Percentiles rank a stretch among this genome's conserved stretches.
Conservation (phyloP, 2,797 vertebrate genomes). For the Triplophysa yarkandensis region DNA sequence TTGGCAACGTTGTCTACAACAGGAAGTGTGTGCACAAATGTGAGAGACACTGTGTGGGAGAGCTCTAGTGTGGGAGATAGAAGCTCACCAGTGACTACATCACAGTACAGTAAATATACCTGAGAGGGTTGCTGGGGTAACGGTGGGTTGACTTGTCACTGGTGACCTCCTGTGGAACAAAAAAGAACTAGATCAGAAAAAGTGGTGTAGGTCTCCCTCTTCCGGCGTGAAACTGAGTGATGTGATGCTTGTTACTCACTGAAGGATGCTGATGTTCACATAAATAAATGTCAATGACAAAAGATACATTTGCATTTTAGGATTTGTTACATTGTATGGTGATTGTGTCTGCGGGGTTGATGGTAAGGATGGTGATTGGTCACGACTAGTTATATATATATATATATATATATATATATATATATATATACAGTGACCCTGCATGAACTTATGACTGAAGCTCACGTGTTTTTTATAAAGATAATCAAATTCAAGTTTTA, state of each 20-base stretch:
- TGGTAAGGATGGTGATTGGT: too few relatives aligned
- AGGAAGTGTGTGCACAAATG: constrained; percentile 55
- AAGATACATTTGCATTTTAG: not conserved
- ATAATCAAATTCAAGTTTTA: too few relatives aligned
- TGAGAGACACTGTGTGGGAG: constrained; percentile 61
- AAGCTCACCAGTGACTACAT: constrained; percentile 52
- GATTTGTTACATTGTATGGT: not conserved
- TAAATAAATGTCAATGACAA: not conserved
- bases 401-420: too few relatives aligned
- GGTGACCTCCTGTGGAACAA: constrained; percentile 88
- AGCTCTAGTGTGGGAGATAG: constrained; percentile 44
- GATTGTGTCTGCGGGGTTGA: too few relatives aligned
- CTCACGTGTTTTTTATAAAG: too few relatives aligned
- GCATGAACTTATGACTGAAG: too few relatives aligned
- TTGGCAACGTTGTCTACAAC: constrained; percentile 55
- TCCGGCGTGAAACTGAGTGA: constrained; percentile 59
- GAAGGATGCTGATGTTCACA: not conserved
- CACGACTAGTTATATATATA: too few relatives aligned
- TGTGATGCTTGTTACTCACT: constrained; percentile 25
- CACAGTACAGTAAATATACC: constrained; percentile 78
- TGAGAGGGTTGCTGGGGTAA: constrained; percentile 92
- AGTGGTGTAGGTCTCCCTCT: constrained; percentile 61
- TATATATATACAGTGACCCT: too few relatives aligned
- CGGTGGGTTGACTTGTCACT: constrained; percentile 83
- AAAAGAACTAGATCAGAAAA: constrained; percentile 62